Conservation (phyloP, 2,113 vertebrate species). For the Apodemus speciosus region DNA sequence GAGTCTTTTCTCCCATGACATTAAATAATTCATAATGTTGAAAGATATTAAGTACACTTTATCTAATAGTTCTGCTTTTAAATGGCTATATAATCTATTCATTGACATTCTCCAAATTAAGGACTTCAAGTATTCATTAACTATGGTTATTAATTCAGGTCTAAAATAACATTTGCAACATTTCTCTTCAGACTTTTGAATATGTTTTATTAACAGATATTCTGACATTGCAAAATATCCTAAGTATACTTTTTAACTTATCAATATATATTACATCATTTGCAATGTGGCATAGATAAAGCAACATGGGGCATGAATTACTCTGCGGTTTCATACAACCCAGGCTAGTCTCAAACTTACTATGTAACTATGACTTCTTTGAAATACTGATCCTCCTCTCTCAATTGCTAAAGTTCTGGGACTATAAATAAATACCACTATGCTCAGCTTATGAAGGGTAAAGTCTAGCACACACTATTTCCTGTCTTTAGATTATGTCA, state of each 20-base stretch:
- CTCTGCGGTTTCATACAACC: background rate
- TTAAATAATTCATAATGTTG: constrained; percentile 1
- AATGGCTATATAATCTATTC: background rate
- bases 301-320: constrained; percentile 7
- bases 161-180: background rate
- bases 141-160: background rate
- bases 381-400: background rate
- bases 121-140: background rate
- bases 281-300: background rate
- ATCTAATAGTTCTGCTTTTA: constrained; percentile 21
- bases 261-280: background rate
- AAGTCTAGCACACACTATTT: background rate
- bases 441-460: background rate
- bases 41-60: constrained; percentile 4
- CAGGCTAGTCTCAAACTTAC: background rate
- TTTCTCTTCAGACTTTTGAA: background rate
- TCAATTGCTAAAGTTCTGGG: background rate
- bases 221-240: constrained; percentile 31
- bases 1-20: background rate
- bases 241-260: background rate
- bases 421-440: background rate
- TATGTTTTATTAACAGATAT: constrained; percentile 2
- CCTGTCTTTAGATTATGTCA: background rate
- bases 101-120: constrained; percentile 26
- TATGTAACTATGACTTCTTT: background rate